Conservation (phyloP, 2,888 invertebrate species). For the Lomographa bimaculata region DNA sequence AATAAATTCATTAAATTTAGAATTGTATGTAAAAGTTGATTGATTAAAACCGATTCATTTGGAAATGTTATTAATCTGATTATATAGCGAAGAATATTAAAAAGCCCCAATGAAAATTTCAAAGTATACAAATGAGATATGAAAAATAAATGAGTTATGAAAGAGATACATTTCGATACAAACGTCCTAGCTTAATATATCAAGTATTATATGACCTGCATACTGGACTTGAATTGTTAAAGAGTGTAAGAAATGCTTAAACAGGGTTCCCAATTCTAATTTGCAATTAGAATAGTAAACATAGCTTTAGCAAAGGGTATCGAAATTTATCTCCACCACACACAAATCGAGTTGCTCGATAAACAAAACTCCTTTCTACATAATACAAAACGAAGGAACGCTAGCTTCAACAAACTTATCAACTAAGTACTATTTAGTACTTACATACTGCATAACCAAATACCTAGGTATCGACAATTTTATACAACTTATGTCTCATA, state of each 20-base stretch:
- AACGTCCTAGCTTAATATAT: slow-evolving; percentile 26
- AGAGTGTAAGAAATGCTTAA: neutral
- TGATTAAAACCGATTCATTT: slow-evolving; percentile 43
- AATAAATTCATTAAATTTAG: slow-evolving; percentile 66
- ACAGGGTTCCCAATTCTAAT: slow-evolving; percentile 53
- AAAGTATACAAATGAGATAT: slow-evolving; percentile 20
- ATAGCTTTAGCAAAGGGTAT: slow-evolving; percentile 4
- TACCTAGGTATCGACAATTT: too few relatives aligned
- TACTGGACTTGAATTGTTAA: slow-evolving; percentile 50
- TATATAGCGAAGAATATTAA: too few relatives aligned
- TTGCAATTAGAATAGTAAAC: slow-evolving; percentile 49
- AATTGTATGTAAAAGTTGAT: slow-evolving; percentile 50
- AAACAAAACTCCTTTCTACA: neutral
- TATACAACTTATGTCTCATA: too few relatives aligned
- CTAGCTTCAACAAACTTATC: too few relatives aligned
- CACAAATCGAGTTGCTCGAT: slow-evolving; percentile 6
- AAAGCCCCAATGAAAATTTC: slow-evolving; percentile 70
- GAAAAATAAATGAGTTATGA: slow-evolving; percentile 24
- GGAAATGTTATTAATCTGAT: slow-evolving; percentile 26
- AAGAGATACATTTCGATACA: slow-evolving; percentile 37
- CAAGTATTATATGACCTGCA: slow-evolving; percentile 65
- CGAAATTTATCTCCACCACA: slow-evolving; percentile 21
- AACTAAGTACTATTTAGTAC: too few relatives aligned
- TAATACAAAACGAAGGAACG: neutral
- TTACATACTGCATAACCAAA: too few relatives aligned